phyloP scores from a whole-genome alignment of 2,888 invertebrate species.

The Agonum fuliginosum region DNA sequence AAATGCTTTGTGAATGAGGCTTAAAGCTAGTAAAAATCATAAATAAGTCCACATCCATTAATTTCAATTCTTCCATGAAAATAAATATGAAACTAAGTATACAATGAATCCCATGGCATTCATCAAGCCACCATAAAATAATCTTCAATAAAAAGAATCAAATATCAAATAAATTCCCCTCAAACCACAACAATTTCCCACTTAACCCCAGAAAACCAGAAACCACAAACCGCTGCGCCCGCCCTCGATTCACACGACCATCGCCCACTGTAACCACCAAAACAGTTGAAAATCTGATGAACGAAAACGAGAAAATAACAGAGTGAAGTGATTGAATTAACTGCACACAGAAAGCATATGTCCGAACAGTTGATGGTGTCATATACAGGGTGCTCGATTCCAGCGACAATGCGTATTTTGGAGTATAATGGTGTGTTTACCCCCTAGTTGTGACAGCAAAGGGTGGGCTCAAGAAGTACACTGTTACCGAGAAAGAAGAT shows the following conservation, averaged over 20 bases:
- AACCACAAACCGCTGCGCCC: constrained; percentile 1
- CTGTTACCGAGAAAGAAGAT: not conserved
- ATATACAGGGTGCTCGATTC: constrained; percentile 6
- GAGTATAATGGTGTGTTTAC: constrained; percentile 50
- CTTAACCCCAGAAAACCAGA: constrained; percentile 34
- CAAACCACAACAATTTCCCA: not conserved
- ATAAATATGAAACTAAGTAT: no score
- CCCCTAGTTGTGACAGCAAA: constrained; percentile 32
- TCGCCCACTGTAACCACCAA: not conserved
- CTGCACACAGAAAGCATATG: constrained; percentile 47
- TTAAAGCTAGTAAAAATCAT: no score
- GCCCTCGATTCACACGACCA: constrained; percentile 37
- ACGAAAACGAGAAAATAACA: constrained; percentile 45
- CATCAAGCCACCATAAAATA: not conserved
- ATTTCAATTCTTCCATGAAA: not conserved
- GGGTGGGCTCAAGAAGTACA: constrained; percentile 11
- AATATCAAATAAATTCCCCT: constrained; percentile 27
- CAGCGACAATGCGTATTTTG: constrained; percentile 48
- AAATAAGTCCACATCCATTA: no score
- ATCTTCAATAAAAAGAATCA: constrained; percentile 12
- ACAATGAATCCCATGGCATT: no score
- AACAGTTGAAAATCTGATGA: constrained; percentile 26
- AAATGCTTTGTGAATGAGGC: no score
- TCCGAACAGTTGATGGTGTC: constrained; percentile 25
- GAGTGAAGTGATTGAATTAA: constrained; percentile 50